Base-by-base conservation (phyloP, 2,113 vertebrate species). In the Phasianus colchicus region DNA sequence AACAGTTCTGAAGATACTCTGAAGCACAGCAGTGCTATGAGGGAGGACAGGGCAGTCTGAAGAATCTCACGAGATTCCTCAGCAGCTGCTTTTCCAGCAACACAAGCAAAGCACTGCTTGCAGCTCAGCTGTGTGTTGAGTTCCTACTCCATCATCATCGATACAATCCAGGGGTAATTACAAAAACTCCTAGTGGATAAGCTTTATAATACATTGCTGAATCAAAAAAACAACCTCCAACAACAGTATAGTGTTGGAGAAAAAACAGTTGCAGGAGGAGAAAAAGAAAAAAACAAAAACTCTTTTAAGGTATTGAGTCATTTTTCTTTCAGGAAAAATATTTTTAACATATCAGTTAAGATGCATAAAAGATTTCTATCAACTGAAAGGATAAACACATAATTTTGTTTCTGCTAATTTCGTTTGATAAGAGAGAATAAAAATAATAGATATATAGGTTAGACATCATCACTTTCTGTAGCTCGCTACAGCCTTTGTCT, bases 21-120 rank as follows among this genome's bases (percentile, higher is more conserved):
- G 17, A 85, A 71, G 64, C 25, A 50, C 47, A 83, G 69, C 75
- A 83, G 42, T 18, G 69, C 27, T 48, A 72, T 40, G n/a, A 78
- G 40, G 18, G 84, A 88, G 58, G n/a, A 72, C 57, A 78, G 83
- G 43, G 58, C 85, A 36, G 34, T 15, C 57, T 85, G 63, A 30
- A 76, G 61, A 90, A 73, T 61, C 88, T 89, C 85, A 36, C 10
- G 80, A 88, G 82, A 29, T 45, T 86, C 75, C 72, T 69, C 66
- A 66, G 65, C 90, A 93, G 91, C 79, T 94, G 83, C 85, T 78
- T 25, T 89, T 83, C 52, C 52, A 32, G 55, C 11, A 3, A 64
- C 77, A 74, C 0, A 8, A 88, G 74, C 43, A 69, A 71, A 19
- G 64, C 95, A 93, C 87, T 89, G 92, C 85, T 93, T 95, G 93